A percentile compares a stretch with the other conserved stretches of the same genome.
Conservation (phyloP, 2,888 invertebrate species). For the Endotricha flammealis region DNA sequence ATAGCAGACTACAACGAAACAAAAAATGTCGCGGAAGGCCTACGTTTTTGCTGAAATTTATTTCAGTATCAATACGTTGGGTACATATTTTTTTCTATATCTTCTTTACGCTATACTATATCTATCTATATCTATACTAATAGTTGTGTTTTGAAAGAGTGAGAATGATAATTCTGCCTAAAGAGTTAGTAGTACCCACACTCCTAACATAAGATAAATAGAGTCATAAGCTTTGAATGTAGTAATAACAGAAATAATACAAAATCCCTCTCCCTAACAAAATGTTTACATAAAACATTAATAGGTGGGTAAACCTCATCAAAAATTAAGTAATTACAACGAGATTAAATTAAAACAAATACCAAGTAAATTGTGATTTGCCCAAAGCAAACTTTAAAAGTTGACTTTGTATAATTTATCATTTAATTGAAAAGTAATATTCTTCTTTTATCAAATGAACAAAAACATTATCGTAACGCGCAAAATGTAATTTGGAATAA, state of each 20-base stretch:
- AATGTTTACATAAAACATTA: not conserved
- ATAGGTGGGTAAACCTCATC: not conserved
- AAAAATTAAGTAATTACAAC: not conserved
- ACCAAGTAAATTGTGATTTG: constrained; percentile 4
- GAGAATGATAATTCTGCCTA: too few species aligned
- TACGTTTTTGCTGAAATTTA: constrained; percentile 14
- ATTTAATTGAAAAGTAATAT: constrained; percentile 48
- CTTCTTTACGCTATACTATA: too few species aligned
- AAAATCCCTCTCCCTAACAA: too few species aligned
- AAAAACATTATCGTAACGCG: constrained; percentile 58
- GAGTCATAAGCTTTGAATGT: too few species aligned
- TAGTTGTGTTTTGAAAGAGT: too few species aligned
- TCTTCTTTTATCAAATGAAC: constrained; percentile 55
- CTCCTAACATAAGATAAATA: too few species aligned
- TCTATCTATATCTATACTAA: too few species aligned
- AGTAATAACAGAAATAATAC: too few species aligned
- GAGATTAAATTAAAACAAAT: not conserved
- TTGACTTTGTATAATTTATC: constrained; percentile 24
- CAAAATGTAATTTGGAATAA: constrained; percentile 67
- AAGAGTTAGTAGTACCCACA: too few species aligned
- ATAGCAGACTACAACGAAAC: constrained; percentile 48
- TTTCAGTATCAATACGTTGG: constrained; percentile 12
- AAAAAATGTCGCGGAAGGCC: constrained; percentile 20
- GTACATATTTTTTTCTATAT: too few species aligned
- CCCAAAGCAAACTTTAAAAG: constrained; percentile 1